A percentile compares a stretch with the other conserved stretches of the same genome.
Evolutionary conservation across 2,888 invertebrate species (phyloP).

Genomic region (Cabera pusaria): DNA sequence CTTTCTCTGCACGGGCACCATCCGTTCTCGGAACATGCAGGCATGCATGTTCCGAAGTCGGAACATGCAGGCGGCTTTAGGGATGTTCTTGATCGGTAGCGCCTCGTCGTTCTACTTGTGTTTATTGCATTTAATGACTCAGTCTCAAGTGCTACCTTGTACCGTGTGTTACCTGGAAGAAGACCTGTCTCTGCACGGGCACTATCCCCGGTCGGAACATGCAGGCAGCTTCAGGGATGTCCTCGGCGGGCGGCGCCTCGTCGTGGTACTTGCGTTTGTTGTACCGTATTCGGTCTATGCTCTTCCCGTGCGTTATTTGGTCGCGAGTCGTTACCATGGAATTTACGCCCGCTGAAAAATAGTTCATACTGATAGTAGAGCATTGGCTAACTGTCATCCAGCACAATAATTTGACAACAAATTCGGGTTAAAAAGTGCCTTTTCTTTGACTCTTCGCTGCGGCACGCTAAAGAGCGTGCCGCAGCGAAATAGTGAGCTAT

Average conservation of each 20-base stretch:
- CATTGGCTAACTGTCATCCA: no score
- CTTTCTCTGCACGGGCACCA: conserved; percentile 91
- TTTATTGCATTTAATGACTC: no score
- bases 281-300: conserved; percentile 51
- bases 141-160: no score
- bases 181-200: conserved; percentile 93
- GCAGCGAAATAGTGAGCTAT: no score
- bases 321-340: conserved; percentile 62
- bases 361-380: no score
- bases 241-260: conserved; percentile 38
- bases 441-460: no score
- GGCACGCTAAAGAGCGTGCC: no score
- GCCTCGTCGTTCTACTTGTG: conserved; percentile 32
- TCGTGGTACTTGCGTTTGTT: conserved; percentile 34
- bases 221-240: conserved; percentile 57
- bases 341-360: conserved; percentile 56
- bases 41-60: conserved; percentile 57
- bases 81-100: conserved; percentile 44
- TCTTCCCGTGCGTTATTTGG: conserved; percentile 49
- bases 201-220: conserved; percentile 86
- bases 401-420: no score
- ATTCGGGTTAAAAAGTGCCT: no score
- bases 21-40: conserved; percentile 84
- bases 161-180: conserved; percentile 94
- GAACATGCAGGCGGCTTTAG: no score